Conservation (phyloP, 2,797 vertebrate genomes). For the Clamator glandarius region DNA sequence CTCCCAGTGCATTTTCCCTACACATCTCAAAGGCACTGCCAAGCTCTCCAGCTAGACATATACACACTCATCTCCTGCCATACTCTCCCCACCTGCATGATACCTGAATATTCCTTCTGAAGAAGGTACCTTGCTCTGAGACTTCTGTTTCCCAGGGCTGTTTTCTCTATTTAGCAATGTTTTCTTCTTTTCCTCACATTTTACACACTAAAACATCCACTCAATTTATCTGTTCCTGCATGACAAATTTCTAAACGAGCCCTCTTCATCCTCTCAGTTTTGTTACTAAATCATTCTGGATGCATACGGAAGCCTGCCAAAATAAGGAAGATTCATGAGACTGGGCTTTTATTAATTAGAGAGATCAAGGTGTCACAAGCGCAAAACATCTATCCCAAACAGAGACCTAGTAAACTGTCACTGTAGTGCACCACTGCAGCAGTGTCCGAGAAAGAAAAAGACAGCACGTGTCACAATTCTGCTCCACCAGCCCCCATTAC, state of each 20-base stretch:
- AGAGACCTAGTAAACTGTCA: background rate
- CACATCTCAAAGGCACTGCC: no score
- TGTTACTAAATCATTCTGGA: background rate
- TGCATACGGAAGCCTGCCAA: background rate
- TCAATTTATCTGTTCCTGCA: background rate
- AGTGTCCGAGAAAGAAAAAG: background rate
- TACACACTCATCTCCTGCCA: no score
- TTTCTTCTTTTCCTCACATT: background rate
- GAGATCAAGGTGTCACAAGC: background rate
- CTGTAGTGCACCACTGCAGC: background rate
- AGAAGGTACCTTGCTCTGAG: no score
- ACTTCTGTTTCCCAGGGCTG: no score
- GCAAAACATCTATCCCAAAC: background rate
- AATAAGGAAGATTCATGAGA: background rate
- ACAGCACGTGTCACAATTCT: fast-evolving
- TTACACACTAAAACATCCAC: background rate
- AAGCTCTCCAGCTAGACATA: no score
- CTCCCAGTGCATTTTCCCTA: background rate
- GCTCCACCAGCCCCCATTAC: background rate
- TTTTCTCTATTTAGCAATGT: background rate
- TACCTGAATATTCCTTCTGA: no score
- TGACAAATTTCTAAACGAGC: background rate
- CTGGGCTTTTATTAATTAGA: background rate
- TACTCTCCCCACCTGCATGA: no score
- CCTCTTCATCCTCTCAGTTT: background rate